Evolutionary conservation across 2,888 invertebrate genomes (phyloP).

Genomic region (Acleris sparsana): DNA sequence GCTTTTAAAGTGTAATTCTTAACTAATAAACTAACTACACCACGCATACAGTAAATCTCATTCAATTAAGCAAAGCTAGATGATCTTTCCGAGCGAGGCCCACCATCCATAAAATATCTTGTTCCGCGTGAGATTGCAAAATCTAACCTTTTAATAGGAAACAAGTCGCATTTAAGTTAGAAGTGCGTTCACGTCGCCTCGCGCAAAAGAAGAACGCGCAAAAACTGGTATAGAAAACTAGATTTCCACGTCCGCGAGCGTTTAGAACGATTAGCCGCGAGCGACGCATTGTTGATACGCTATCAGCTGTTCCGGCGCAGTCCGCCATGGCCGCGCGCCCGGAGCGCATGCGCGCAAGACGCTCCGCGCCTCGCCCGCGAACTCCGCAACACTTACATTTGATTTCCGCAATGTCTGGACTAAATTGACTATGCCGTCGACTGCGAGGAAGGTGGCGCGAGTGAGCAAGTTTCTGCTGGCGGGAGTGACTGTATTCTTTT

Average conservation of each 20-base stretch:
- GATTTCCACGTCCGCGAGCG: constrained; percentile 71
- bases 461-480: constrained; percentile 69
- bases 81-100: constrained; percentile 43
- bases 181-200: constrained; percentile 55
- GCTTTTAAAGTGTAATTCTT: neutral
- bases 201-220: constrained; percentile 57
- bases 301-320: constrained; percentile 80
- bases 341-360: constrained; percentile 70
- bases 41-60: too few relatives aligned
- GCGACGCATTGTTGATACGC: constrained; percentile 78
- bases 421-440: constrained; percentile 55
- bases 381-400: constrained; percentile 45
- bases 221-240: constrained; percentile 76
- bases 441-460: constrained; percentile 63
- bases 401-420: constrained; percentile 43
- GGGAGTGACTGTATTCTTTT: constrained; percentile 70
- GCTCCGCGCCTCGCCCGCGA: constrained; percentile 46
- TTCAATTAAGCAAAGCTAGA: constrained; percentile 40
- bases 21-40: too few relatives aligned
- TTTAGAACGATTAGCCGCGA: constrained; percentile 76
- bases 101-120: constrained; percentile 63
- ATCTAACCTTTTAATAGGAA: constrained; percentile 64
- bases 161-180: constrained; percentile 55
- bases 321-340: constrained; percentile 76
- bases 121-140: constrained; percentile 69